Evolutionary conservation across 1,140 invertebrate species (phyloP).

Genomic region (Diachasmimorpha longicaudata): DNA sequence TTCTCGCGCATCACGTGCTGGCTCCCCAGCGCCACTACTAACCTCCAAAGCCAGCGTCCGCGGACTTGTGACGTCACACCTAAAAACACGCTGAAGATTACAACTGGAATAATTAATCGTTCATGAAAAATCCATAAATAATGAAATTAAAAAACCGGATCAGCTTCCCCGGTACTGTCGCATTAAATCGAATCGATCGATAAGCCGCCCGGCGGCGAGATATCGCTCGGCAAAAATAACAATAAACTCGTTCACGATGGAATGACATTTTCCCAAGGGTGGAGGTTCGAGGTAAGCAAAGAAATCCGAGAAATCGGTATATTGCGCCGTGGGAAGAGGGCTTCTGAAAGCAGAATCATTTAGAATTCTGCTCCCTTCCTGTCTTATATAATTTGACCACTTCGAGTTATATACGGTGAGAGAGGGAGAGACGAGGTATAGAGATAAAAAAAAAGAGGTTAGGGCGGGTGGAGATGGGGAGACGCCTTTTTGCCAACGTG

Average conservation of each 20-base stretch:
- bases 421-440: background rate
- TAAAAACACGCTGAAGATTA: too few species aligned
- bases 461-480: background rate
- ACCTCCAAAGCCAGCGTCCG: too few species aligned
- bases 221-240: background rate
- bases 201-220: background rate
- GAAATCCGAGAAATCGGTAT: constrained; percentile 1
- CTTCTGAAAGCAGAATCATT: background rate
- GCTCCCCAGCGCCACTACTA: too few species aligned
- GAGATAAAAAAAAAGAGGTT: background rate
- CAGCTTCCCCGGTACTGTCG: too few species aligned
- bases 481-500: constrained; percentile 39
- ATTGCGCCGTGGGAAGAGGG: background rate
- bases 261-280: background rate
- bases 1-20: too few species aligned
- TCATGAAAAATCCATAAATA: too few species aligned
- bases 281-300: background rate
- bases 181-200: background rate
- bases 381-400: constrained; percentile 25
- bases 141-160: too few species aligned
- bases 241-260: background rate
- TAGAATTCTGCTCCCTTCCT: constrained; percentile 4
- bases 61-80: too few species aligned
- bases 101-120: too few species aligned
- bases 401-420: background rate